Conservation (phyloP, 2,888 invertebrate genomes). For the Pasiphila rectangulata region DNA sequence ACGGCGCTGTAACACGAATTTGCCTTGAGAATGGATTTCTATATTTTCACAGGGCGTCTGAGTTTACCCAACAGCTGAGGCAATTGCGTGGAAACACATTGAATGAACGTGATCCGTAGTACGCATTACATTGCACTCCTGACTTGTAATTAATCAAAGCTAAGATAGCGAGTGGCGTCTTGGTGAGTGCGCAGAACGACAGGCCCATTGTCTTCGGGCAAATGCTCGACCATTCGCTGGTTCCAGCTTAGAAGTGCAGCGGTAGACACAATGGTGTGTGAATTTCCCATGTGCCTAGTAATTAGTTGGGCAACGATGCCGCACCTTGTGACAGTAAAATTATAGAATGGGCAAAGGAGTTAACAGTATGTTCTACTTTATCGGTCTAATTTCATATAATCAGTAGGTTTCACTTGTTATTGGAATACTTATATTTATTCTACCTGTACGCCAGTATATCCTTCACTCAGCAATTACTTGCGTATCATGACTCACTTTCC, state of each 20-base stretch:
- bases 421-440: slow-evolving; percentile 7
- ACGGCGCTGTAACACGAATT: slow-evolving; percentile 56
- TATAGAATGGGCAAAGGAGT: slow-evolving; percentile 27
- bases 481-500: slow-evolving; percentile 3
- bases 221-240: slow-evolving; percentile 43
- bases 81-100: slow-evolving; percentile 37
- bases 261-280: slow-evolving; percentile 61
- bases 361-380: slow-evolving; percentile 20
- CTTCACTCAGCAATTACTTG: slow-evolving; percentile 2
- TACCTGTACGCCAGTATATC: background rate
- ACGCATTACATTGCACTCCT: slow-evolving; percentile 46
- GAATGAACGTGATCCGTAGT: slow-evolving; percentile 38
- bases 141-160: slow-evolving; percentile 44
- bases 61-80: slow-evolving; percentile 56
- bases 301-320: slow-evolving; percentile 65
- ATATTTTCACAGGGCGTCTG: slow-evolving; percentile 58
- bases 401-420: slow-evolving; percentile 6
- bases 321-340: slow-evolving; percentile 45
- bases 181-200: slow-evolving; percentile 50
- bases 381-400: slow-evolving; percentile 14
- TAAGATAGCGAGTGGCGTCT: slow-evolving; percentile 38
- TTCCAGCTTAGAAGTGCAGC: slow-evolving; percentile 62
- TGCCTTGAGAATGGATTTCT: slow-evolving; percentile 70
- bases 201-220: slow-evolving; percentile 44
- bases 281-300: slow-evolving; percentile 62